phyloP scores from a whole-genome alignment of 2,113 vertebrate species.

The Pygoscelis adeliae region DNA sequence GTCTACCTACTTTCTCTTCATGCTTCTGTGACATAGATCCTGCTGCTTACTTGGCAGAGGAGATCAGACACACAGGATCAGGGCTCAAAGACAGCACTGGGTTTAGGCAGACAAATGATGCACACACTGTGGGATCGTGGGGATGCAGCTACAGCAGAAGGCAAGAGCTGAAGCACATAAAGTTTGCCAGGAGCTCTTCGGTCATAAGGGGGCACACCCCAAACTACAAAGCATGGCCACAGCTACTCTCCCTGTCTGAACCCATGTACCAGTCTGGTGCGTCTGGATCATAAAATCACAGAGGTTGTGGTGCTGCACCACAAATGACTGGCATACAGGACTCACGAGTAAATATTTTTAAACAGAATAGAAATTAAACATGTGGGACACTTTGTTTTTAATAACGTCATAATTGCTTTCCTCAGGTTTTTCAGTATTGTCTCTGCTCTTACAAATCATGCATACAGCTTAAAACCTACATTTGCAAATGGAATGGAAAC shows the following conservation, averaged over 20 bases:
- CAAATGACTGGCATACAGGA: neutral
- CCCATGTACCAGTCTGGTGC: neutral
- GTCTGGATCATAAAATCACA: neutral
- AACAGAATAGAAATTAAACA: neutral
- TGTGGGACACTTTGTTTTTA: neutral
- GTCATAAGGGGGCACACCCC: neutral
- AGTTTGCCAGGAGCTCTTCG: neutral
- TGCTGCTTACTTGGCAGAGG: neutral
- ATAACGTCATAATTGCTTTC: neutral
- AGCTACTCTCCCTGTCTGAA: neutral
- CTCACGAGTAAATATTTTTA: neutral
- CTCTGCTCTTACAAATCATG: neutral
- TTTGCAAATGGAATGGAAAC: neutral
- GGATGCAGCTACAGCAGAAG: neutral
- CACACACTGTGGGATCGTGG: fast-evolving
- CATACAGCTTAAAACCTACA: neutral
- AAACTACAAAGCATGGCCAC: neutral
- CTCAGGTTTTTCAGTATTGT: neutral
- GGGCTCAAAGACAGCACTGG: neutral
- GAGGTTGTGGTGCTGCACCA: neutral
- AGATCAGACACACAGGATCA: neutral
- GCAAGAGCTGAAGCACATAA: neutral
- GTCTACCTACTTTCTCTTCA: neutral
- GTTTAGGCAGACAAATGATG: neutral
- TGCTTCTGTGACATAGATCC: neutral